These are phyloP conservation scores for Dissostichus mawsoni DNA, from an alignment of 2,113 vertebrate species.

Conservation along the genomic window DNA sequence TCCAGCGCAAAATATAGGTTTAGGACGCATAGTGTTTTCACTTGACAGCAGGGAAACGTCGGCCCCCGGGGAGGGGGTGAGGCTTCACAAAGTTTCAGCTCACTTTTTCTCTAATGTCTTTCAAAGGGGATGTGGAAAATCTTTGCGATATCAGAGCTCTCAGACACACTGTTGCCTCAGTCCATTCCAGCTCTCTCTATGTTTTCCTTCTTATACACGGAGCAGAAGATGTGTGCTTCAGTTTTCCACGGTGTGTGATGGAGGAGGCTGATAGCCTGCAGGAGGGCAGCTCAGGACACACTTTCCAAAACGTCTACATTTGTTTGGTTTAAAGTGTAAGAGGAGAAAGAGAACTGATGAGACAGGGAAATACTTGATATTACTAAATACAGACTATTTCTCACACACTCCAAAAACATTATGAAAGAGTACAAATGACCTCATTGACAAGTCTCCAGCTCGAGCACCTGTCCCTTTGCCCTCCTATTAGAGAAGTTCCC, in stretches of 20 bases:
- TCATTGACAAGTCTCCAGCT: too few species aligned
- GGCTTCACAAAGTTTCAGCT: constrained; percentile 31
- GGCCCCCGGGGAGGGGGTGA: background rate
- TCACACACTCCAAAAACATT: background rate
- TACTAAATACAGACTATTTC: background rate
- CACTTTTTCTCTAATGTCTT: constrained; percentile 3
- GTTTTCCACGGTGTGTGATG: constrained; percentile 31
- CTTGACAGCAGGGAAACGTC: constrained; percentile 10
- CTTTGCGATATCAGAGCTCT: background rate
- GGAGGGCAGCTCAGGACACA: constrained; percentile 18
- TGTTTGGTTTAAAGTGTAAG: background rate
- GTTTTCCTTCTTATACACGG: constrained; percentile 1
- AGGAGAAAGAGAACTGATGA: constrained; percentile 7
- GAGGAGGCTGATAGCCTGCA: constrained; percentile 32
- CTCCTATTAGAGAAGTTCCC: too few species aligned
- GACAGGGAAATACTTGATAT: constrained; percentile 2
- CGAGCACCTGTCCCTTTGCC: too few species aligned
- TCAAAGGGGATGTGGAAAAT: too few species aligned
- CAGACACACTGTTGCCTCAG: constrained; percentile 13
- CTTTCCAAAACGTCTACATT: constrained; percentile 23
- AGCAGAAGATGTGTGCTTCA: constrained; percentile 1
- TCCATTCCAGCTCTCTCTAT: constrained; percentile 37
- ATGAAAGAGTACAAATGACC: background rate
- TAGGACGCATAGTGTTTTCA: background rate
- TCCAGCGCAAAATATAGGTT: constrained; percentile 18